Percentiles rank a stretch among this genome's conserved stretches.
phyloP scores from a whole-genome alignment of 2,888 invertebrate species.

The Galerucella nymphaeae region DNA sequence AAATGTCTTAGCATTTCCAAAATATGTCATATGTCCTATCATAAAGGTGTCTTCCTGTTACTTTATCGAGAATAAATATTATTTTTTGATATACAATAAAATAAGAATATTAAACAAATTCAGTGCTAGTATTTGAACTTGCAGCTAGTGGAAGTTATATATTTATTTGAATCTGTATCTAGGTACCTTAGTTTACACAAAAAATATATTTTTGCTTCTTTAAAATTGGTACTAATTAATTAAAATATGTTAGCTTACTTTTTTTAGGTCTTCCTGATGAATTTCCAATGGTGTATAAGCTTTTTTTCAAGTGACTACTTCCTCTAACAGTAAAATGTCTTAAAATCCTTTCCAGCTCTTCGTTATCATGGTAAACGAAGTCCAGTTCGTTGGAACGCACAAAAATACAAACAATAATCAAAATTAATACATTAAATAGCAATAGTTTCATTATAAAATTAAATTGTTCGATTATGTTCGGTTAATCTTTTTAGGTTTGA shows the following conservation, averaged over 20 bases:
- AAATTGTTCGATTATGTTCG: neutral
- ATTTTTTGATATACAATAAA: too few relatives aligned
- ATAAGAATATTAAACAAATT: too few relatives aligned
- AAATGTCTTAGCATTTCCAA: too few relatives aligned
- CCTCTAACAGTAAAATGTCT: constrained; percentile 57
- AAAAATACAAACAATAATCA: neutral
- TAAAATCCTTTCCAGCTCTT: constrained; percentile 62
- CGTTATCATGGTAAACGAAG: constrained; percentile 66
- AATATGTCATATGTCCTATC: too few relatives aligned
- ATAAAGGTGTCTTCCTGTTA: too few relatives aligned
- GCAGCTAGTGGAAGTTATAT: too few relatives aligned
- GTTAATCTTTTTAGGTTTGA: neutral
- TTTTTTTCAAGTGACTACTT: constrained; percentile 60
- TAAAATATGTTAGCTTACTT: constrained; percentile 6
- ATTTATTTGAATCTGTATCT: neutral
- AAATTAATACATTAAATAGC: neutral
- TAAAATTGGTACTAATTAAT: neutral
- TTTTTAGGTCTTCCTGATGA: constrained; percentile 46
- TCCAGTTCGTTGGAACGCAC: constrained; percentile 39
- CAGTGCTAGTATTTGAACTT: too few relatives aligned
- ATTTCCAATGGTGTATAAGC: constrained; percentile 69
- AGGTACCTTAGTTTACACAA: neutral
- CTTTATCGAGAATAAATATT: too few relatives aligned
- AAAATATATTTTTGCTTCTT: neutral
- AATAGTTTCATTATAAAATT: neutral